Evolutionary conservation across 92 coral and sea anemone genomes (phyloP).

Genomic region (Parazoanthus swiftii): DNA sequence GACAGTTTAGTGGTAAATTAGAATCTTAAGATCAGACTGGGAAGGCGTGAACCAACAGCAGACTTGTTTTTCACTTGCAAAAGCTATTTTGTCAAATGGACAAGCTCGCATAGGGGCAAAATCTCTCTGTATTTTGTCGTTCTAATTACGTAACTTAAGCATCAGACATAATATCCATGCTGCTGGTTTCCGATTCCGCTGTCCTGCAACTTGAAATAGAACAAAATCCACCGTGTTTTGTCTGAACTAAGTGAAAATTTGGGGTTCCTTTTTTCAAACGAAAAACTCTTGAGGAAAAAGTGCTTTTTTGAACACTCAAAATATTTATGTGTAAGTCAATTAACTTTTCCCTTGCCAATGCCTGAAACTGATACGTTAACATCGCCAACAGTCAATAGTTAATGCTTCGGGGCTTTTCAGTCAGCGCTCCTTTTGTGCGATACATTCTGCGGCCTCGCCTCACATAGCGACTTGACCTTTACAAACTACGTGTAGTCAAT

Average conservation of each 20-base stretch:
- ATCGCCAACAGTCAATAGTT: not conserved
- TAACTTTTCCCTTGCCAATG: not conserved
- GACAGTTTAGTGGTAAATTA: too few species aligned
- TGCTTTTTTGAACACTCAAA: not conserved
- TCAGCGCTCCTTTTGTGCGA: slow-evolving; percentile 19
- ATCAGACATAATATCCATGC: slow-evolving; percentile 24
- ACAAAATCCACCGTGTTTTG: not conserved
- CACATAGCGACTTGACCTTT: slow-evolving; percentile 15
- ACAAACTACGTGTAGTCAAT: not conserved
- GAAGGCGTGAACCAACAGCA: not conserved
- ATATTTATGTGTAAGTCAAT: not conserved
- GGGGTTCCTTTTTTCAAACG: not conserved
- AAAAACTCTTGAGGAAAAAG: not conserved
- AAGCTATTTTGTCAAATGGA: not conserved
- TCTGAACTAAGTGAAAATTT: not conserved
- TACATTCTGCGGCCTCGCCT: not conserved
- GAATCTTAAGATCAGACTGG: not conserved
- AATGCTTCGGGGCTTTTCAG: slow-evolving; percentile 19
- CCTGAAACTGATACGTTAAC: not conserved
- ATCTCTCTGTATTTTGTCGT: not conserved
- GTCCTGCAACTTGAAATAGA: not conserved
- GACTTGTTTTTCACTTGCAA: not conserved
- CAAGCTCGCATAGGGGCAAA: not conserved
- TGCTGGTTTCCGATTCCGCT: slow-evolving; percentile 29
- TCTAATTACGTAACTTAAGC: not conserved